Percentiles rank a stretch among this genome's conserved stretches.
Evolutionary conservation across 1,140 invertebrate species (phyloP).

Genomic region (Cheumatopsyche charites): DNA sequence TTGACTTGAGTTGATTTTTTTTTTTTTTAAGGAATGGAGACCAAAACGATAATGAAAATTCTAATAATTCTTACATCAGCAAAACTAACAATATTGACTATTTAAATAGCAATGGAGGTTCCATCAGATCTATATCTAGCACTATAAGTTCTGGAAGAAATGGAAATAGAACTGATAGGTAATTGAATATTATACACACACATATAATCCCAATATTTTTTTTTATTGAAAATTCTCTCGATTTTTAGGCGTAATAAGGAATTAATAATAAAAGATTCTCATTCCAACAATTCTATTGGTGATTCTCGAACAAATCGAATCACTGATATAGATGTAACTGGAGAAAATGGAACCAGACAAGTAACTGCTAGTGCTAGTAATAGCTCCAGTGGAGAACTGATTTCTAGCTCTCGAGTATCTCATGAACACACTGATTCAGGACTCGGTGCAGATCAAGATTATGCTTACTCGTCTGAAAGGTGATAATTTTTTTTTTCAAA

Average conservation of each 20-base stretch:
- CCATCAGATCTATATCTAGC: slow-evolving; percentile 58
- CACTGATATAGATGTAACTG: slow-evolving; percentile 14
- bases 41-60: slow-evolving; percentile 39
- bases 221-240: slow-evolving; percentile 6
- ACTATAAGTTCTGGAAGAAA: slow-evolving; percentile 55
- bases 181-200: not conserved
- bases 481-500: slow-evolving; percentile 44
- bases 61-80: slow-evolving; percentile 36
- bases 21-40: slow-evolving; percentile 36
- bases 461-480: slow-evolving; percentile 68
- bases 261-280: slow-evolving; percentile 34
- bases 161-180: slow-evolving; percentile 42
- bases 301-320: slow-evolving; percentile 9
- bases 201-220: not conserved
- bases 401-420: slow-evolving; percentile 63
- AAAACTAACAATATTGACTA: slow-evolving; percentile 51
- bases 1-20: not conserved
- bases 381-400: slow-evolving; percentile 60
- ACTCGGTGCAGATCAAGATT: slow-evolving; percentile 71
- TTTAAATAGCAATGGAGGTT: slow-evolving; percentile 56
- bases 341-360: slow-evolving; percentile 53
- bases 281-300: not conserved
- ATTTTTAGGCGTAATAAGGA: slow-evolving; percentile 42
- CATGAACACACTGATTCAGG: slow-evolving; percentile 74
- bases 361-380: slow-evolving; percentile 60